A percentile compares a stretch with the other conserved stretches of the same genome.
phyloP scores from a whole-genome alignment of 1,140 invertebrate genomes.

The Gryllus bimaculatus region DNA sequence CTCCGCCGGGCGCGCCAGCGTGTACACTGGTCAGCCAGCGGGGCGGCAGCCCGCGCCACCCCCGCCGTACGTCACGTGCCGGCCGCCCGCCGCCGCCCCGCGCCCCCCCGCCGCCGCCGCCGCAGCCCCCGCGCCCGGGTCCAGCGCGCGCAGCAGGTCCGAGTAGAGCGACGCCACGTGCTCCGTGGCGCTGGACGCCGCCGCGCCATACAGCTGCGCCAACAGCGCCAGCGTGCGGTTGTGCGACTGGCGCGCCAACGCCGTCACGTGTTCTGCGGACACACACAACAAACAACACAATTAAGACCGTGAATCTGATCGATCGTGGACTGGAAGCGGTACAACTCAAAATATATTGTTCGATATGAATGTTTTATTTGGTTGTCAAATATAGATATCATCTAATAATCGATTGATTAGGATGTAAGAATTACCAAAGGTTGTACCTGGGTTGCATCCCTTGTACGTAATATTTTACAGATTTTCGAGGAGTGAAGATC shows the following conservation, averaged over 20 bases:
- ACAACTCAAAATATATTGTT: too few relatives aligned
- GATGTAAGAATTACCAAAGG: too few relatives aligned
- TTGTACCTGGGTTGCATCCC: too few relatives aligned
- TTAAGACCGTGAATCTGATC: too few relatives aligned
- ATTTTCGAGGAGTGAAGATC: too few relatives aligned
- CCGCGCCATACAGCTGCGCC: conserved; percentile 60
- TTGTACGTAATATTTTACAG: too few relatives aligned
- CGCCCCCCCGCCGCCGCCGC: conserved; percentile 26
- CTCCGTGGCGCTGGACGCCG: conserved; percentile 49
- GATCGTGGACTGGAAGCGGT: too few relatives aligned
- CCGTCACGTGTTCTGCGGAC: conserved; percentile 57
- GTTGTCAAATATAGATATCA: too few relatives aligned
- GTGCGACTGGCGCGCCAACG: conserved; percentile 60
- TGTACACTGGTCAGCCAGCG: not conserved
- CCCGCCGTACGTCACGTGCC: conserved; percentile 22
- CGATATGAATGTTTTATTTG: too few relatives aligned
- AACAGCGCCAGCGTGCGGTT: conserved; percentile 69
- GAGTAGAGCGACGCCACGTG: conserved; percentile 57
- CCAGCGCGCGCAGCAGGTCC: conserved; percentile 56
- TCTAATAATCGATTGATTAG: too few relatives aligned
- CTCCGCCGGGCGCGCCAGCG: conserved; percentile 28
- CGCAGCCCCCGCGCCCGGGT: conserved; percentile 26
- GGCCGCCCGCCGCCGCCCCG: conserved; percentile 28
- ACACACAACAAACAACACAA: not conserved
- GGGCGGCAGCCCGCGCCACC: conserved; percentile 8